These are phyloP conservation scores for Phaethornis superciliosus DNA, from an alignment of 2,113 vertebrate genomes.

Conservation along the genomic window DNA sequence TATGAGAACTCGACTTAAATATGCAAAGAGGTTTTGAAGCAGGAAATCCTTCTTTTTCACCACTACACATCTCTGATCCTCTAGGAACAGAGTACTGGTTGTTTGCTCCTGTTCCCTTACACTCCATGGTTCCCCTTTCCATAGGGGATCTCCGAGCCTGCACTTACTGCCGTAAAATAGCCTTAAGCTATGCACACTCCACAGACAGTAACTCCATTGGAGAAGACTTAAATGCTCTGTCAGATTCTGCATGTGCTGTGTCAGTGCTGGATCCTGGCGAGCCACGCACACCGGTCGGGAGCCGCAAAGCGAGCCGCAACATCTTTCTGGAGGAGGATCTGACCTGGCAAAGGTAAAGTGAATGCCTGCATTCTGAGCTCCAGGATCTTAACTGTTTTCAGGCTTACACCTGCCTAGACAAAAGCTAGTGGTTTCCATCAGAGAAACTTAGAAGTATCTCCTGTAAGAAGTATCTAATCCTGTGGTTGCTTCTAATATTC, in stretches of 20 bases:
- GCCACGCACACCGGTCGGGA: conserved; percentile 91
- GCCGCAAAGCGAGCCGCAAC: conserved; percentile 94
- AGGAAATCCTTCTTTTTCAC: conserved; percentile 13
- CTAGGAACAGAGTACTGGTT: not conserved
- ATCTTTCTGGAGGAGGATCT: conserved; percentile 97
- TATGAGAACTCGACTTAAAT: not conserved
- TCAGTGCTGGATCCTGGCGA: conserved; percentile 89
- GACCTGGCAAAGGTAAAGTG: conserved; percentile 92
- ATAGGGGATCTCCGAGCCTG: conserved; percentile 95
- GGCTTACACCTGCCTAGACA: not conserved
- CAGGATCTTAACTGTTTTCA: not conserved
- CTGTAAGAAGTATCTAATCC: not conserved
- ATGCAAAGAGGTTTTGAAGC: conserved; percentile 36
- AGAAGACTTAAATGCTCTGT: conserved; percentile 90
- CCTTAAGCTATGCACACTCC: conserved; percentile 94
- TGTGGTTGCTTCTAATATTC: not conserved
- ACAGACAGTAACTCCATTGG: conserved; percentile 92
- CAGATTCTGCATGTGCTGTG: conserved; percentile 87
- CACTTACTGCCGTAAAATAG: conserved; percentile 96
- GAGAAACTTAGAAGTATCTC: not conserved
- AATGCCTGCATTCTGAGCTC: not conserved
- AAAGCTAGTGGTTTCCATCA: not conserved
- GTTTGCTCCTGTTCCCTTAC: conserved; percentile 44
- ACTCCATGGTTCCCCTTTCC: conserved; percentile 11
- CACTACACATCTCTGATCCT: not conserved